A percentile compares a stretch with the other conserved stretches of the same genome.
Conservation (phyloP, 1,140 invertebrate species). For the Vanessa tameamea region DNA sequence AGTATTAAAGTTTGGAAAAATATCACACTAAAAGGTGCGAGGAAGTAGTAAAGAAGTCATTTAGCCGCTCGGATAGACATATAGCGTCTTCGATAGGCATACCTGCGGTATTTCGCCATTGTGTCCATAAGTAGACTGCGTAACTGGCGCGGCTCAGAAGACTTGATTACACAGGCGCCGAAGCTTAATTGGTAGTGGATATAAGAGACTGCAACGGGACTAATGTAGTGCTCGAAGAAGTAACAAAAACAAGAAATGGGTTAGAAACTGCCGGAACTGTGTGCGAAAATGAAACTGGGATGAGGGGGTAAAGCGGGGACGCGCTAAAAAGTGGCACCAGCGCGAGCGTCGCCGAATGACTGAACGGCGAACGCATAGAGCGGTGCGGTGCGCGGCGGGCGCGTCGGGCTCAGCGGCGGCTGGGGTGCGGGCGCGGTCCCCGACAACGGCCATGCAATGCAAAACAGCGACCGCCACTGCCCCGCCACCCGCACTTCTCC, state of each 20-base stretch:
- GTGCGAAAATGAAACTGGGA: constrained; percentile 38
- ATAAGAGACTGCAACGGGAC: constrained; percentile 1
- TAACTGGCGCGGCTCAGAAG: constrained; percentile 41
- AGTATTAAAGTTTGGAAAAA: neutral
- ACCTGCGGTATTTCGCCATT: constrained; percentile 72
- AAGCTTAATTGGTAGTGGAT: constrained; percentile 10
- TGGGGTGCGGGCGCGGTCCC: constrained; percentile 31
- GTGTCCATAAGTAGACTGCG: constrained; percentile 53
- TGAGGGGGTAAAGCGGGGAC: constrained; percentile 23
- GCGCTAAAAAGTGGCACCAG: constrained; percentile 55
- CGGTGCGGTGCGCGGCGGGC: constrained; percentile 39
- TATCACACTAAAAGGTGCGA: neutral
- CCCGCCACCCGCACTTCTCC: constrained; percentile 30
- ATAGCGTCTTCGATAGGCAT: constrained; percentile 33
- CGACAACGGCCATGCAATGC: constrained; percentile 38
- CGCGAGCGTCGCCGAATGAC: constrained; percentile 68
- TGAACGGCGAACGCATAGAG: constrained; percentile 43
- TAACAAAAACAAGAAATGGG: constrained; percentile 15
- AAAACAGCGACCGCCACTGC: constrained; percentile 28
- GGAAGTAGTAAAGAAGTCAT: constrained; percentile 1
- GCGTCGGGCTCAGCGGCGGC: constrained; percentile 45
- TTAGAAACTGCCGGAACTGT: constrained; percentile 14
- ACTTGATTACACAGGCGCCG: constrained; percentile 23
- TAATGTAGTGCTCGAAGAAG: constrained; percentile 1
- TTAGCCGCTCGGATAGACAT: constrained; percentile 11